Conservation (phyloP, 2,797 vertebrate species). For the Sebastes reedi region DNA sequence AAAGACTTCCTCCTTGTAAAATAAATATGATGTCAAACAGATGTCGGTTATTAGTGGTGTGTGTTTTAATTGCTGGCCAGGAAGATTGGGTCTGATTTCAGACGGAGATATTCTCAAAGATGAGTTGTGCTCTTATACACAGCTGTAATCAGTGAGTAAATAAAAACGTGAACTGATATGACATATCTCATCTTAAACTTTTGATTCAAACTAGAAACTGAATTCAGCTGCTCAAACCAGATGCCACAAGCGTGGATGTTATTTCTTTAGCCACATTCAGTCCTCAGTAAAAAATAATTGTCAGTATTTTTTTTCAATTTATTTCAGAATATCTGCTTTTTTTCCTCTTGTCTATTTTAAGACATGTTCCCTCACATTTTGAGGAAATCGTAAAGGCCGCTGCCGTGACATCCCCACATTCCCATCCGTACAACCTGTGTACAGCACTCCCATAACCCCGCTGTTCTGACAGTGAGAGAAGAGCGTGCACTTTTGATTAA, state of each 20-base stretch:
- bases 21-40: slow-evolving; percentile 73
- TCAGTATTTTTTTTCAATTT: not conserved
- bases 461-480: slow-evolving; percentile 57
- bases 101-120: slow-evolving; percentile 40
- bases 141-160: slow-evolving; percentile 18
- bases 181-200: slow-evolving; percentile 13
- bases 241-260: not conserved
- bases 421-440: slow-evolving; percentile 43
- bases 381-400: not conserved
- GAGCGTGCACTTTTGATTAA: slow-evolving; percentile 73
- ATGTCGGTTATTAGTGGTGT: slow-evolving; percentile 63
- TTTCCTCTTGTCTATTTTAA: not conserved
- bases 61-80: slow-evolving; percentile 64
- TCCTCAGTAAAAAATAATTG: not conserved
- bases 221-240: not conserved
- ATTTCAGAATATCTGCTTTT: not conserved
- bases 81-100: slow-evolving; percentile 61
- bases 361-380: not conserved
- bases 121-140: not conserved
- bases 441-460: slow-evolving; percentile 53
- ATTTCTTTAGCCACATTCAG: not conserved
- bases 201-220: slow-evolving; percentile 7
- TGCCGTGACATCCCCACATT: slow-evolving; percentile 17
- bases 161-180: slow-evolving; percentile 1
- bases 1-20: slow-evolving; percentile 47